Base-by-base conservation (phyloP, 2,113 vertebrate species). In the Oriolus oriolus region DNA sequence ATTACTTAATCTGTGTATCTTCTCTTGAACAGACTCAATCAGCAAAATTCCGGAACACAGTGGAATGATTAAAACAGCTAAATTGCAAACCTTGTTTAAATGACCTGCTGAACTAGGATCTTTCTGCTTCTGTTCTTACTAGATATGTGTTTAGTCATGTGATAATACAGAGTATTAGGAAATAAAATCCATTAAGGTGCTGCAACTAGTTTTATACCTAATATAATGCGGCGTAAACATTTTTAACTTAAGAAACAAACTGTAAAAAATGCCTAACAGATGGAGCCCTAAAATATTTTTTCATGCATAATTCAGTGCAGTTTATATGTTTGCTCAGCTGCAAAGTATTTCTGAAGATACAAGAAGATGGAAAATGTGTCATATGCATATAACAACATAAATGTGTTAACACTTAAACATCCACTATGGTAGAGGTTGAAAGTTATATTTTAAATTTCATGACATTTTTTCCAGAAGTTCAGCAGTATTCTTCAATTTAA, bases 221-320 rank as follows among this genome's bases (percentile, higher is more conserved):
- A 54, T 52, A 31, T 42, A 92, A 80, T 70, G 30, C 21, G 87
- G 42, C 0, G 0, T 39, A 90, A 95, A 95, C 27, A 74, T 87
- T 93, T 95, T 92, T 47, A 80, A 73, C 42, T 73, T 90, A 42
- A 89, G 64, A 92, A 89, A 84, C 6, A 81, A 77, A 23, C 16
- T 66, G 17, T 21, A 54, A 92, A 80, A 85, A 84, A 41, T 39
- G 19, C 21, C 53, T 90, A 54, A 61, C 83, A 93, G 59, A 87
- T 89, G 56, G 93, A 80, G 24, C 4, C 19, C 23, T 74, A 75
- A 95, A 95, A 89, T 93, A 93, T 28, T 68, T 69, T 95, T 81
- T 80, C 71, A 93, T 95, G 70, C 83, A 89, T 87, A 92, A 94
- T 91, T 94, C 87, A 91, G 71, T 87, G 44, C 26, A 77, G 42